These are phyloP conservation scores for Akabosia matsudoensis DNA, from an alignment of 1,140 invertebrate species.

Conservation along the genomic window DNA sequence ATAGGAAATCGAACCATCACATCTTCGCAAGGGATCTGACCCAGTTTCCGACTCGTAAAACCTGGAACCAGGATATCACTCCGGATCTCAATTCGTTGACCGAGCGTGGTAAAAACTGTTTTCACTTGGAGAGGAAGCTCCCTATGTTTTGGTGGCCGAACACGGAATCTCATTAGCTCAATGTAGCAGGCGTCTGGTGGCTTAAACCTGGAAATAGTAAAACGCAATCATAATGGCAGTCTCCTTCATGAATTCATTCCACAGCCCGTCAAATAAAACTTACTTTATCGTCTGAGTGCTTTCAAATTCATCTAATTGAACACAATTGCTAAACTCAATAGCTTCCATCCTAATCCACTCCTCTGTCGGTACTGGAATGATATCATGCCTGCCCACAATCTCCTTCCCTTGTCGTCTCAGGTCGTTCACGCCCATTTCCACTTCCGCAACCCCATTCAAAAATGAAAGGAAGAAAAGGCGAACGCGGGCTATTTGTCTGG, in stretches of 20 bases:
- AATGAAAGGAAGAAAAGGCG: conserved; percentile 45
- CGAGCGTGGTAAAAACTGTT: conserved; percentile 77
- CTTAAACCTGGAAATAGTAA: conserved; percentile 86
- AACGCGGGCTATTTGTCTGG: conserved; percentile 84
- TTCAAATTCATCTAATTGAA: conserved; percentile 88
- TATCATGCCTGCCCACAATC: conserved; percentile 97
- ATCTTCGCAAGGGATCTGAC: conserved; percentile 95
- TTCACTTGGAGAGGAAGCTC: conserved; percentile 95
- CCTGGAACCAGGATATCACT: conserved; percentile 94
- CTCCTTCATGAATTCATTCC: conserved; percentile 3
- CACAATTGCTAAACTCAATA: conserved; percentile 90
- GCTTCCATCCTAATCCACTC: conserved; percentile 97
- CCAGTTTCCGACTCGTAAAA: conserved; percentile 88
- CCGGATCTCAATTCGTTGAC: conserved; percentile 83
- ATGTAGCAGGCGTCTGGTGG: conserved; percentile 98
- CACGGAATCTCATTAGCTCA: conserved; percentile 92
- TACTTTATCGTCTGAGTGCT: conserved; percentile 86
- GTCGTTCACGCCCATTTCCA: conserved; percentile 97
- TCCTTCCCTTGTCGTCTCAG: conserved; percentile 94
- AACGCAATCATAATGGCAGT: conserved; percentile 36
- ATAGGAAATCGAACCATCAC: conserved; percentile 95
- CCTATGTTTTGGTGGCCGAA: conserved; percentile 90
- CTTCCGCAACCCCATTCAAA: conserved; percentile 40
- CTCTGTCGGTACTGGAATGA: conserved; percentile 97
- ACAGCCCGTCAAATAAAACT: conserved; percentile 47